Conservation (phyloP, 2,797 vertebrate genomes). For the Enteromius afrohamiltoni region DNA sequence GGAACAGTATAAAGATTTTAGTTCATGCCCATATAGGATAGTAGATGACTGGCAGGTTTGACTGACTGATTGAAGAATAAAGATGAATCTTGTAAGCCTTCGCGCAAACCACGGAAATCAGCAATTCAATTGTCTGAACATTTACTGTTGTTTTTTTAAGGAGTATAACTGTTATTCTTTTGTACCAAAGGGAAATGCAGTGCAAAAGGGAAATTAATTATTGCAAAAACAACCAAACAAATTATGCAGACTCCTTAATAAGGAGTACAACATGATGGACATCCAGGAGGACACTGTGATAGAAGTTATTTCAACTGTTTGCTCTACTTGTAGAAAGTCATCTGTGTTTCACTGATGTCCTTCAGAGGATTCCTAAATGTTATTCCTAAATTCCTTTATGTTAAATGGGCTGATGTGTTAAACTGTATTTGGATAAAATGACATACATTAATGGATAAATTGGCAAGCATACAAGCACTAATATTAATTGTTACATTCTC, state of each 20-base stretch:
- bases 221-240: not conserved
- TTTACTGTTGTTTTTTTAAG: conserved; percentile 10
- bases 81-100: not conserved
- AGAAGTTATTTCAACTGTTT: not conserved
- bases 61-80: not conserved
- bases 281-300: not conserved
- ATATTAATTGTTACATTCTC: not conserved
- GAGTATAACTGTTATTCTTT: not conserved
- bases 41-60: not conserved
- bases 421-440: conserved; percentile 22
- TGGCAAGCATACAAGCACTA: conserved; percentile 1
- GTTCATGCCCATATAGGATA: not conserved
- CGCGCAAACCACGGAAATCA: conserved; percentile 39
- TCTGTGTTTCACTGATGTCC: not conserved
- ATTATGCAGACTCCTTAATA: not conserved
- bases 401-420: not conserved
- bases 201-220: not conserved
- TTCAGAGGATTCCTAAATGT: not conserved
- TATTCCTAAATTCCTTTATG: too few relatives aligned
- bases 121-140: not conserved
- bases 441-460: not conserved
- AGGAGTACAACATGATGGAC: not conserved
- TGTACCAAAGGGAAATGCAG: not conserved
- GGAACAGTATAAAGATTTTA: not conserved
- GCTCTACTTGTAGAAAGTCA: not conserved